phyloP scores from a whole-genome alignment of 2,888 invertebrate species.

The Homarus gammarus region DNA sequence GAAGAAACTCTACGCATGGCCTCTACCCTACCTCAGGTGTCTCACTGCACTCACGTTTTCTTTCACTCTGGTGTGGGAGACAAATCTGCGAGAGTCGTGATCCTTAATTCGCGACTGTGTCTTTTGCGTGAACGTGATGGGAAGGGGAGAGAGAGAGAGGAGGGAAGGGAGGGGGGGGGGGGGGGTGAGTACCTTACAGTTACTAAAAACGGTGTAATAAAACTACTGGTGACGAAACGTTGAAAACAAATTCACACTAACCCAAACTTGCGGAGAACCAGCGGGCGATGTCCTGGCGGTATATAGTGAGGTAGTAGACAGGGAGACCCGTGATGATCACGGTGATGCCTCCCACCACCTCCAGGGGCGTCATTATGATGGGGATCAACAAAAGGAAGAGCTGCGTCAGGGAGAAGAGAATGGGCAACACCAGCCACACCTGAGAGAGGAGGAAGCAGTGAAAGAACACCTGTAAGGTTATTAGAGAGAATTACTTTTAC shows the following conservation, averaged over 20 bases:
- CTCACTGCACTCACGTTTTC: too few species aligned
- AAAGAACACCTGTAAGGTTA: neutral
- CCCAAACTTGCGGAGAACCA: constrained; percentile 81
- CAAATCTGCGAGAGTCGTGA: too few species aligned
- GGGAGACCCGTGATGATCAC: constrained; percentile 88
- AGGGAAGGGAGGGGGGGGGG: too few species aligned
- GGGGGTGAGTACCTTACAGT: too few species aligned
- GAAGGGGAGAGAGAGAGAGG: too few species aligned
- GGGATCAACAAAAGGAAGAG: constrained; percentile 92
- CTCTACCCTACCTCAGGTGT: too few species aligned
- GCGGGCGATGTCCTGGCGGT: constrained; percentile 84
- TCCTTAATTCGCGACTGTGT: too few species aligned
- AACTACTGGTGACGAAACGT: too few species aligned
- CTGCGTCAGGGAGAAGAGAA: constrained; percentile 91
- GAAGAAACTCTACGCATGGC: too few species aligned
- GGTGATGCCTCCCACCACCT: constrained; percentile 87
- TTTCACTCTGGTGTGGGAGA: too few species aligned
- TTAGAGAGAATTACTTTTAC: neutral
- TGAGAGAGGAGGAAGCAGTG: constrained; percentile 77
- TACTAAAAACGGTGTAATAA: too few species aligned
- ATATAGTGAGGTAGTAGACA: constrained; percentile 87
- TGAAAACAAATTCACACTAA: constrained; percentile 24
- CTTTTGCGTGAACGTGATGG: too few species aligned
- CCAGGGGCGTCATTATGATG: constrained; percentile 87
- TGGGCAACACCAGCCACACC: constrained; percentile 88